These are phyloP conservation scores for Tichodroma muraria DNA, from an alignment of 2,113 vertebrate genomes.

Conservation along the genomic window DNA sequence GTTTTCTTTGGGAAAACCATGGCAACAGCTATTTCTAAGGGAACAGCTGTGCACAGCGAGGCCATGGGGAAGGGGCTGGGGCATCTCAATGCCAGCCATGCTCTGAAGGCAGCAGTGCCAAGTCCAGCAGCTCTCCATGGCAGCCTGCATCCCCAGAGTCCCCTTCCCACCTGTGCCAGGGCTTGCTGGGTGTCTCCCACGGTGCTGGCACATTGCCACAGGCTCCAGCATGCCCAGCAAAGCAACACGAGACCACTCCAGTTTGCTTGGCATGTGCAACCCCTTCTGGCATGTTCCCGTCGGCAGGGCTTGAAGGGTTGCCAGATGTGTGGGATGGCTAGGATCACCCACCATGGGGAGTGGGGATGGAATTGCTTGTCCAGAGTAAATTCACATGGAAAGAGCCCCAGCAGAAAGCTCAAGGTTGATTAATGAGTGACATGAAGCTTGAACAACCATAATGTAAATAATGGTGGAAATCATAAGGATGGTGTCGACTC, in stretches of 20 bases:
- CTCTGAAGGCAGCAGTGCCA: background rate
- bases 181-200: background rate
- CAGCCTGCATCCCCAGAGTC: background rate
- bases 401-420: fast-evolving
- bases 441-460: background rate
- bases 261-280: background rate
- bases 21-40: conserved; percentile 71
- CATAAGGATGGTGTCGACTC: background rate
- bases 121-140: background rate
- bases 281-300: background rate
- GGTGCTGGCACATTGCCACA: fast-evolving
- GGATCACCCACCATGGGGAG: fast-evolving
- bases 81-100: background rate
- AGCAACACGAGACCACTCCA: background rate
- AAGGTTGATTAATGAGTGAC: background rate
- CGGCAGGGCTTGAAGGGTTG: background rate
- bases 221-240: background rate
- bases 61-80: conserved; percentile 38
- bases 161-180: background rate
- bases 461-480: background rate
- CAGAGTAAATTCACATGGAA: background rate
- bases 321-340: background rate
- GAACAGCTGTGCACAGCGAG: conserved; percentile 58
- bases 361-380: background rate
- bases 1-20: conserved; percentile 71